These are phyloP conservation scores for Plebejus melissa DNA, from an alignment of 2,888 invertebrate species.

Conservation along the genomic window DNA sequence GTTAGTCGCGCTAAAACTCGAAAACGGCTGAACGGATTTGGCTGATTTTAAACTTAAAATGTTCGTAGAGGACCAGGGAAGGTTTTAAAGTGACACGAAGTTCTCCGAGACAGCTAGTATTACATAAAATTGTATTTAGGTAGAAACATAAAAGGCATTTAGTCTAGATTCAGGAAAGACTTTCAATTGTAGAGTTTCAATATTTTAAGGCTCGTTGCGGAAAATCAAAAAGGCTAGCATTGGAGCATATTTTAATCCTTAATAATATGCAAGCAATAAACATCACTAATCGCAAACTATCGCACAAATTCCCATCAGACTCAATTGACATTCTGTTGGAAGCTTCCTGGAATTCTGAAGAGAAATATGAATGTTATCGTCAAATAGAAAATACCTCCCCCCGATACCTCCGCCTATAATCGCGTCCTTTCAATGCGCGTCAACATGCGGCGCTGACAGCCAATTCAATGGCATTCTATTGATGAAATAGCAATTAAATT, in stretches of 20 bases:
- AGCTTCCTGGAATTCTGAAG: not conserved
- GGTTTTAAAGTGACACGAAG: too few relatives aligned
- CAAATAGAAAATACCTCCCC: not conserved
- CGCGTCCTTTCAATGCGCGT: not conserved
- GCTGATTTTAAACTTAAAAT: too few relatives aligned
- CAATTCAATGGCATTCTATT: not conserved
- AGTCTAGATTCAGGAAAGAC: too few relatives aligned
- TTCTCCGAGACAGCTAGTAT: too few relatives aligned
- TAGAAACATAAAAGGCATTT: too few relatives aligned
- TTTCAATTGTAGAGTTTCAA: not conserved
- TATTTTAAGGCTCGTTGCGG: not conserved
- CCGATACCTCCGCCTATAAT: not conserved
- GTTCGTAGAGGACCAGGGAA: too few relatives aligned
- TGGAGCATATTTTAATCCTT: not conserved
- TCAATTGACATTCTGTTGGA: not conserved
- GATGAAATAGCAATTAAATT: slow-evolving; percentile 14
- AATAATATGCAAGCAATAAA: not conserved
- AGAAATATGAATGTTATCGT: slow-evolving; percentile 11
- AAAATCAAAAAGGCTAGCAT: not conserved
- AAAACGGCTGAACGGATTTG: too few relatives aligned
- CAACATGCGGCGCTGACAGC: not conserved
- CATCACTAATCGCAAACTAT: not conserved
- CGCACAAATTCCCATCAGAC: not conserved
- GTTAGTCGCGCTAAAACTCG: too few relatives aligned
- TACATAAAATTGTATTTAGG: too few relatives aligned